phyloP scores from a whole-genome alignment of 2,113 vertebrate genomes.

The Microcebus griseorufus region DNA sequence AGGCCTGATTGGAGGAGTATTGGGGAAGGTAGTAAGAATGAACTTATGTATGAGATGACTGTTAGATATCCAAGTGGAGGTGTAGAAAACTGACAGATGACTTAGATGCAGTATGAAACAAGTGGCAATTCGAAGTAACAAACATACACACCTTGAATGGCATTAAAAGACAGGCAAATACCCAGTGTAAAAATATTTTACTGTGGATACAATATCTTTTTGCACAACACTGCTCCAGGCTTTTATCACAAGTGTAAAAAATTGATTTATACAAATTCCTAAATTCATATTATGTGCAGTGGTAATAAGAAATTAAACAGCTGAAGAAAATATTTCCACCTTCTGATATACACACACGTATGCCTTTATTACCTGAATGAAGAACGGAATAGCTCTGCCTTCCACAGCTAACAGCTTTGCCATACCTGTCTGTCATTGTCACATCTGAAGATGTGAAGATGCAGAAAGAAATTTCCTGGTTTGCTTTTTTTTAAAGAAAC shows the following conservation, averaged over 20 bases:
- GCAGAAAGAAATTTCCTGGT: background rate
- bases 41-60: background rate
- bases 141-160: background rate
- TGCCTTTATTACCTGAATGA: background rate
- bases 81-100: background rate
- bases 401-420: background rate
- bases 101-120: background rate
- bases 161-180: background rate
- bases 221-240: background rate
- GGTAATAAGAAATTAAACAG: slow-evolving; percentile 4
- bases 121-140: background rate
- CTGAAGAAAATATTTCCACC: background rate
- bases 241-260: background rate
- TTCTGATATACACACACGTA: background rate
- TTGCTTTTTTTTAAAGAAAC: background rate
- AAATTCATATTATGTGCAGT: background rate
- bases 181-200: background rate
- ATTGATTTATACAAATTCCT: background rate
- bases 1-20: background rate
- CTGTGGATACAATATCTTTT: background rate
- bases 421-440: background rate
- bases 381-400: background rate
- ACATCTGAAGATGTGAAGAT: background rate
- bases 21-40: background rate
- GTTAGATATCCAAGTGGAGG: background rate